Evolutionary conservation across 2,888 invertebrate genomes (phyloP).

Genomic region (Junonia oenone): DNA sequence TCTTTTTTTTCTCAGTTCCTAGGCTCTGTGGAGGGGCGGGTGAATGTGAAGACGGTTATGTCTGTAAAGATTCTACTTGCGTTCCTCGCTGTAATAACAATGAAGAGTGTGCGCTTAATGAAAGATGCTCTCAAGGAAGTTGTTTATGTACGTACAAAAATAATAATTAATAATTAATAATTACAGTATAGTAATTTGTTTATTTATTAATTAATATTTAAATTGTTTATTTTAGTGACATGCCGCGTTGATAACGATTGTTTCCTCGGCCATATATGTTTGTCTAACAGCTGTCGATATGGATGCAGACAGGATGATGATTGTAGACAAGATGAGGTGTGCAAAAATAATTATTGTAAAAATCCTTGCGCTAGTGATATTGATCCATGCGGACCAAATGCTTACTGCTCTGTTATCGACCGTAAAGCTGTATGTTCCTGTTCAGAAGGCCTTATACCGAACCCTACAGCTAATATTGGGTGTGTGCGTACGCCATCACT

Average conservation of each 20-base stretch:
- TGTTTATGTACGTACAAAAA: slow-evolving; percentile 84
- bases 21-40: slow-evolving; percentile 84
- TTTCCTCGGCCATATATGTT: slow-evolving; percentile 93
- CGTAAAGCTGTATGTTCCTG: slow-evolving; percentile 91
- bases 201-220: slow-evolving; percentile 6
- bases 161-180: background rate
- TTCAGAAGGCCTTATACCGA: slow-evolving; percentile 88
- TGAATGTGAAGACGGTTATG: slow-evolving; percentile 85
- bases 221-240: slow-evolving; percentile 78
- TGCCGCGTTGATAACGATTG: slow-evolving; percentile 95
- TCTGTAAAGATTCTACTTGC: slow-evolving; percentile 91
- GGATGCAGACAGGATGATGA: slow-evolving; percentile 93
- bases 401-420: slow-evolving; percentile 87
- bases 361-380: slow-evolving; percentile 84
- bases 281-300: slow-evolving; percentile 90
- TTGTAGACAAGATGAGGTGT: slow-evolving; percentile 91
- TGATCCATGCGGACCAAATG: slow-evolving; percentile 92
- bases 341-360: slow-evolving; percentile 87
- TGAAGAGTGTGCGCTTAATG: slow-evolving; percentile 92
- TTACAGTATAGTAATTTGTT: too few relatives aligned
- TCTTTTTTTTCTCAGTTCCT: slow-evolving; percentile 86
- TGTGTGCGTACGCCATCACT: slow-evolving; percentile 89
- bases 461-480: slow-evolving; percentile 92
- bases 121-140: slow-evolving; percentile 89
- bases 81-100: slow-evolving; percentile 87